Evolutionary conservation across 1,140 invertebrate genomes (phyloP), one percentile per base, ranked within the genome.

Genomic region (Rhynchophorus ferrugineus): DNA sequence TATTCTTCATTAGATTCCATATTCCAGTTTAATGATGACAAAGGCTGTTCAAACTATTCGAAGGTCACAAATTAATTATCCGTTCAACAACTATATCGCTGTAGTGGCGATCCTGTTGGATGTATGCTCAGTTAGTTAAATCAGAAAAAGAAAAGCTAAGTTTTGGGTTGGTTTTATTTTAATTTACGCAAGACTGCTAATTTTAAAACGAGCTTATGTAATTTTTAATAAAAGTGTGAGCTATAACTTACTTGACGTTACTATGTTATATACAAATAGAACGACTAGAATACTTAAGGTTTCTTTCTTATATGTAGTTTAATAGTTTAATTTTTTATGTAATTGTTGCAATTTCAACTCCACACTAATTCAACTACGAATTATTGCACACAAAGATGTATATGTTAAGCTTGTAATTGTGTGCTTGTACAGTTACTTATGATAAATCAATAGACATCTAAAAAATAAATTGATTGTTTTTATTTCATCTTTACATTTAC

Each of bases 111-210:
- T n/a, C n/a, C n/a, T n/a, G n/a, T 29, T 11, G 24, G 5, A 11
- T 29, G 24, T 21, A 42, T 42, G 48, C 48, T 49, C 48, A 49
- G 21, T 41, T 49, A 41, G 24, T 29, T 6, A 29, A 11, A 29
- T 11, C 5, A 29, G 24, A 29, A 37, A 29, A 13, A 24, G 36
- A 49, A 49, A 6, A 22, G 36, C 38, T 49, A 22, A 49, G 33
- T 49, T 49, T 33, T 38, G 20, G 17, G 11, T 48, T 48, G 17
- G 16, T 20, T n/a, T n/a, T n/a, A 8, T 49, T 49, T 44, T 55
- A 44, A 49, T 49, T 55, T 55, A 55, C 39, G 49, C 54, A 59
- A 59, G 58, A 59, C 58, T 59, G 58, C 58, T 59, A 56, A 59
- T 59, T 59, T 59, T 56, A 56, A 56, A 59, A 54, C 36, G 47